Conservation (phyloP, 2,113 vertebrate genomes). For the Myrmecophaga tridactyla region DNA sequence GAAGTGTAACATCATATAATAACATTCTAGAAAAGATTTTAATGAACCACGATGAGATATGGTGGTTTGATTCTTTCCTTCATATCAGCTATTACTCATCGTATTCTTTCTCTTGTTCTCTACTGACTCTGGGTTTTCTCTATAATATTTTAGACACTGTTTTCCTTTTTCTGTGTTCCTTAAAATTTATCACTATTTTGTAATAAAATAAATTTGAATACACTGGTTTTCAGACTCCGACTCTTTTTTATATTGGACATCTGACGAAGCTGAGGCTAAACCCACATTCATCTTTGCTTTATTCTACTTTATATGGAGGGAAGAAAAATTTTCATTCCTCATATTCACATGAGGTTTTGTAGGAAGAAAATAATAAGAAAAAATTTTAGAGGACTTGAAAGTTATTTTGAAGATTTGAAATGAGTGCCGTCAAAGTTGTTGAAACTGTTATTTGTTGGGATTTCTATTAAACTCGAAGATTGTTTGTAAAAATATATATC, state of each 20-base stretch:
- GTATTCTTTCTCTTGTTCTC: not conserved
- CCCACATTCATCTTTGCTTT: too few species aligned
- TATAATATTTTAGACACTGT: not conserved
- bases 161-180: not conserved
- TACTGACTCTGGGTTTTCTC: not conserved
- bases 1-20: not conserved
- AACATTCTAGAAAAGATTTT: not conserved
- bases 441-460: not conserved
- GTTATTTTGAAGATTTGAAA: slow-evolving; percentile 33
- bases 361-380: not conserved
- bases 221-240: not conserved
- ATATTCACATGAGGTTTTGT: not conserved
- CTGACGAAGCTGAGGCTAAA: not conserved
- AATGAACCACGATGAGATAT: not conserved
- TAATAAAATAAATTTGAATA: not conserved
- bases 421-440: not conserved
- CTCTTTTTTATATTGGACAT: not conserved
- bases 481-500: not conserved
- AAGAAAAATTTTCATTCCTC: not conserved
- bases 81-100: not conserved
- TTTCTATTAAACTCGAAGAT: not conserved
- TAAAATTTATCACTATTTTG: not conserved
- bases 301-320: too few species aligned
- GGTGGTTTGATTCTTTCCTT: not conserved
- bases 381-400: not conserved